Base-by-base conservation (phyloP, 2,797 vertebrate species). In the Cossypha niveicapilla region DNA sequence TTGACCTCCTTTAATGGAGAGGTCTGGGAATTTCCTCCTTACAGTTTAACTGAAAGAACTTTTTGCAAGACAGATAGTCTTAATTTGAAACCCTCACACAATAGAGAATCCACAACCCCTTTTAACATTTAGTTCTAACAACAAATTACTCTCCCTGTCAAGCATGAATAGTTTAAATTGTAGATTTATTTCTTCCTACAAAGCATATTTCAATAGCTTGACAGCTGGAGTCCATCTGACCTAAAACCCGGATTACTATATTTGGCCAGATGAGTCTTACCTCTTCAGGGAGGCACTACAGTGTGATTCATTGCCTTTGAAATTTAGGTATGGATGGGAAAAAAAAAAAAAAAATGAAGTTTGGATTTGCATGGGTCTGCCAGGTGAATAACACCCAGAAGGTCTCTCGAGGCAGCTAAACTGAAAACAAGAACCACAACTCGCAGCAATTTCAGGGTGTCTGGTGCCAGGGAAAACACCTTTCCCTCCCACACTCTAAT, bases 131-230 rank as follows among this genome's bases (percentile, higher is more conserved):
- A 80, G 37, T 91, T 91, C 78, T 78, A 73, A 63, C 8, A 30
- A 85, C 60, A 91, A 92, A 82, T 80, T 91, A 66, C 48, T 71
- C 53, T 58, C 28, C n/a, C 14, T 90, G 90, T 91, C 79, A 94
- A 94, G 65, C 18, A 63, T 28, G 44, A 91, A 91, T 86, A 79
- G 48, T 45, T 90, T 77, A 66, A 93, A 74, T 68, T n/a, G 32
- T 41, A 73, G 78, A 94, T 90, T 89, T 92, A 92, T 88, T 91
- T 94, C 85, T 94, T 95, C 85, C 90, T 90, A 77, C 75, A 91
- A 71, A 90, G 16, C 62, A 12, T 89, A 91, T 67, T 92, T 94
- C 87, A 93, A 45, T 51, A 67, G 21, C 18, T 83, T 91, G 87
- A 75, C 85, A 84, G 48, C 37, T 70, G 41, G 37, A 83, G 45